These are phyloP conservation scores for Cassiopea andromeda DNA, from an alignment of 30 jellyfish, hydroid and myxozoan species.

Conservation along the genomic window DNA sequence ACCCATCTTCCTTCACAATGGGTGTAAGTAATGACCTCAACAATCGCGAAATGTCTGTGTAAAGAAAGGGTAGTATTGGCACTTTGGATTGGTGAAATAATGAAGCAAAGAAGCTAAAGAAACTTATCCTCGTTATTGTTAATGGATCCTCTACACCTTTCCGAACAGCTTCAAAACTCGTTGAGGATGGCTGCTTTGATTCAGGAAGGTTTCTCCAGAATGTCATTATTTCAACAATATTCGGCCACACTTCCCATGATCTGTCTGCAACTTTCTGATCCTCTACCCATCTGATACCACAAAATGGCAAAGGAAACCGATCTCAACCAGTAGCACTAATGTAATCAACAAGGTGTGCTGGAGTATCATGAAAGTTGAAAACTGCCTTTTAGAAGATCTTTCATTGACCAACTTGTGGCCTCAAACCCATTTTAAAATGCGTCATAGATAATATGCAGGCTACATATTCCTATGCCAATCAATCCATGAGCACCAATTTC, in stretches of 20 bases:
- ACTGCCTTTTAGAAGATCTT: background rate
- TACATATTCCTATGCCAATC: background rate
- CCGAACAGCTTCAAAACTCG: background rate
- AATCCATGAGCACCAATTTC: background rate
- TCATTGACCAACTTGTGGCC: background rate
- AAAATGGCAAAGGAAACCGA: background rate
- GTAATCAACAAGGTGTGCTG: background rate
- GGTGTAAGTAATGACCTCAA: background rate
- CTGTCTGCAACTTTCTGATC: background rate
- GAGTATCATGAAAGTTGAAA: background rate
- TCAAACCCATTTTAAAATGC: background rate
- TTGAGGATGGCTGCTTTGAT: background rate
- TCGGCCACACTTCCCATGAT: background rate
- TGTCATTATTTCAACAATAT: background rate
- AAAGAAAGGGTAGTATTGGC: background rate
- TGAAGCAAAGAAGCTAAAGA: background rate
- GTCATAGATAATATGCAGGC: background rate
- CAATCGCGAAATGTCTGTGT: background rate
- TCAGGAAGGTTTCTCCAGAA: background rate
- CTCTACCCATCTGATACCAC: background rate
- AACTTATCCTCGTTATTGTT: background rate
- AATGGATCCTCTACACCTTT: background rate
- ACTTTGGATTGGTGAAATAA: background rate
- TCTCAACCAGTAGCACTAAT: background rate
- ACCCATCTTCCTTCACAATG: background rate